Percentiles rank a stretch among this genome's conserved stretches.
phyloP scores from a whole-genome alignment of 2,113 vertebrate genomes.

The Labeo catla region DNA sequence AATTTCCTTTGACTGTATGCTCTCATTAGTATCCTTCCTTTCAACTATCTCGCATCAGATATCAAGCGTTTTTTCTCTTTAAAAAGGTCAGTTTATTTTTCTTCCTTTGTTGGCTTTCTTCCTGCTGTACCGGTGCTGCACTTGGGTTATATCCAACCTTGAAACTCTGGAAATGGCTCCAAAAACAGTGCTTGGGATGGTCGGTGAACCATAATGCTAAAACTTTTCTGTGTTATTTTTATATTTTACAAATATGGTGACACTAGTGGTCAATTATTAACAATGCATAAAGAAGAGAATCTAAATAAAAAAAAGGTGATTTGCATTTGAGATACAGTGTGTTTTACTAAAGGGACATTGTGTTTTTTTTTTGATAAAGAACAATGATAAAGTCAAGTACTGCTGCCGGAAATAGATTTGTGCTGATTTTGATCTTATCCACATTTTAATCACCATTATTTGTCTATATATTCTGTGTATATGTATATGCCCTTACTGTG shows the following conservation, averaged over 20 bases:
- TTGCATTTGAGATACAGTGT: background rate
- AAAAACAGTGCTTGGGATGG: background rate
- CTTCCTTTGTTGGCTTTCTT: constrained; percentile 35
- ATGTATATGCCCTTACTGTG: background rate
- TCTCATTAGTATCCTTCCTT: constrained; percentile 34
- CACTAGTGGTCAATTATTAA: background rate
- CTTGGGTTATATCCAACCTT: background rate
- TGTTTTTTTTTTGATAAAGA: background rate
- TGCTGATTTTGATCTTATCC: constrained; percentile 9
- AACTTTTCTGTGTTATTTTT: background rate
- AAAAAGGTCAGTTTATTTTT: constrained; percentile 37
- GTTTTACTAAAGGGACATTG: background rate
- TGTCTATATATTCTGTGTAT: background rate
- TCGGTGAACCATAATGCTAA: background rate
- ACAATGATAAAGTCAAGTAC: background rate
- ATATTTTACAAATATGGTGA: background rate
- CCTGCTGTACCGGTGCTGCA: background rate
- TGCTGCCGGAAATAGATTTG: background rate
- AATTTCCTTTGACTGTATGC: constrained; percentile 30
- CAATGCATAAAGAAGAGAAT: background rate
- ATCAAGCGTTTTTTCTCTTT: constrained; percentile 11
- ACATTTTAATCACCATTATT: background rate
- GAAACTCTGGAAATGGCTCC: background rate
- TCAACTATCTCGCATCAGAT: constrained; percentile 35
- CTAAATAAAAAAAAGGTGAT: constrained; percentile 6